Conservation (phyloP, 2,797 vertebrate genomes). For the Apogon hyalosoma region DNA sequence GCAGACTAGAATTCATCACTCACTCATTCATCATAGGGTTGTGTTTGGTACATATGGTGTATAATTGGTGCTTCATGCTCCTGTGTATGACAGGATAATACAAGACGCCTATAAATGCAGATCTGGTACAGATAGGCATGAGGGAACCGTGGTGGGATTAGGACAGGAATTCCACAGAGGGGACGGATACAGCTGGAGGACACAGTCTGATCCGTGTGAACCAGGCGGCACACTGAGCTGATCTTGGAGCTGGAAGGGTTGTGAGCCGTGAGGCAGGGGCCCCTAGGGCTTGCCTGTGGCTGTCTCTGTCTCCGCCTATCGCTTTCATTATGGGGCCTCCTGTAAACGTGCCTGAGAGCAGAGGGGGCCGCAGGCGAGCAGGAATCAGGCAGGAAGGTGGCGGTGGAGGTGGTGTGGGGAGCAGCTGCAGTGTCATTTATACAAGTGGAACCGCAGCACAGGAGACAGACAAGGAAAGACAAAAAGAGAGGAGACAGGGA, state of each 20-base stretch:
- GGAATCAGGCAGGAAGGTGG: slow-evolving; percentile 10
- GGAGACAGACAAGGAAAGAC: slow-evolving; percentile 69
- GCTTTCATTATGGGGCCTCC: slow-evolving; percentile 83
- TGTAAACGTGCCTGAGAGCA: slow-evolving; percentile 74
- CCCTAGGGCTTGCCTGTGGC: slow-evolving; percentile 80
- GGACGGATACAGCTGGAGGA: slow-evolving; percentile 79
- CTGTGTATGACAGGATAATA: slow-evolving; percentile 44
- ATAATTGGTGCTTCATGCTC: slow-evolving; percentile 35
- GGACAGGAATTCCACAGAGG: slow-evolving; percentile 68
- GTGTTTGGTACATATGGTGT: neutral
- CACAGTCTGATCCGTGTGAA: slow-evolving; percentile 80
- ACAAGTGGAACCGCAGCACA: slow-evolving; percentile 62
- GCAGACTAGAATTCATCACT: slow-evolving; percentile 29
- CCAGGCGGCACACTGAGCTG: slow-evolving; percentile 76
- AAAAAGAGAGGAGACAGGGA: slow-evolving; percentile 42
- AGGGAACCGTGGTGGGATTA: slow-evolving; percentile 76
- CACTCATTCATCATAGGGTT: too few species aligned
- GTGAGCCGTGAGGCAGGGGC: slow-evolving; percentile 70
- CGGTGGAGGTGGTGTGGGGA: slow-evolving; percentile 29
- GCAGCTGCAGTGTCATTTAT: slow-evolving; percentile 72
- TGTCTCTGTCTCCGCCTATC: slow-evolving; percentile 72
- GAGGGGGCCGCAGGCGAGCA: slow-evolving; percentile 56
- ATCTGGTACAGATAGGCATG: slow-evolving; percentile 53
- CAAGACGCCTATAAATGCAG: slow-evolving; percentile 60
- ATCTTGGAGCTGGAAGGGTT: slow-evolving; percentile 77